phyloP scores from a whole-genome alignment of 2,888 invertebrate species.

The Diaperis boleti region DNA sequence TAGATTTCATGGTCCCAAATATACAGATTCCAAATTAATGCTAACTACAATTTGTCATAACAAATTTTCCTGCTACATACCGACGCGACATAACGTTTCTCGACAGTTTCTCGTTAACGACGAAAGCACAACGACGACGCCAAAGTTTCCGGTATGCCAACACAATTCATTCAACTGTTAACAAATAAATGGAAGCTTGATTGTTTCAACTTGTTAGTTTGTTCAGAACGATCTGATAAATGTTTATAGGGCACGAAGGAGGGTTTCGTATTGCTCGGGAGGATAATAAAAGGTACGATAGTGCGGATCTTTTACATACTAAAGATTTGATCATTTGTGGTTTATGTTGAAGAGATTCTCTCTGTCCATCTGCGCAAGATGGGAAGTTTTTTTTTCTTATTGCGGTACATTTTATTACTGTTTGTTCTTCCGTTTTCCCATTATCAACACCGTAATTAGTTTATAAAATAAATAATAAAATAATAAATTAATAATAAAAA shows the following conservation, averaged over 20 bases:
- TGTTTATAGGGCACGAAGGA: background rate
- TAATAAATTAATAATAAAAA: too few species aligned
- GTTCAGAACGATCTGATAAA: constrained; percentile 9
- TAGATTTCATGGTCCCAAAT: constrained; percentile 15
- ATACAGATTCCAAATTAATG: too few species aligned
- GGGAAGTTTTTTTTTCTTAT: too few species aligned
- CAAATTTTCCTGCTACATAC: constrained; percentile 17
- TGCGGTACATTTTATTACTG: too few species aligned
- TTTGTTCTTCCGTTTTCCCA: too few species aligned
- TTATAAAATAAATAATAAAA: too few species aligned
- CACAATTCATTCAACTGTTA: constrained; percentile 21
- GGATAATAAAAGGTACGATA: background rate
- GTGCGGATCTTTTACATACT: background rate
- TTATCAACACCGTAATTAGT: too few species aligned
- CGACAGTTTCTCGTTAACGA: constrained; percentile 26
- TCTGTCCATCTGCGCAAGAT: too few species aligned
- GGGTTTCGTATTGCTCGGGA: background rate
- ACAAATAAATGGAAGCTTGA: constrained; percentile 30
- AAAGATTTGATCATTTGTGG: background rate
- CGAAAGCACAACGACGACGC: constrained; percentile 19
- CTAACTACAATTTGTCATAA: constrained; percentile 29
- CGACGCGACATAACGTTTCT: constrained; percentile 15
- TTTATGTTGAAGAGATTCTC: too few species aligned
- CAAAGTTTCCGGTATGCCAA: constrained; percentile 26
- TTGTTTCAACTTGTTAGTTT: constrained; percentile 25